Conservation (phyloP, 2,113 vertebrate species). For the Mungos mungo region DNA sequence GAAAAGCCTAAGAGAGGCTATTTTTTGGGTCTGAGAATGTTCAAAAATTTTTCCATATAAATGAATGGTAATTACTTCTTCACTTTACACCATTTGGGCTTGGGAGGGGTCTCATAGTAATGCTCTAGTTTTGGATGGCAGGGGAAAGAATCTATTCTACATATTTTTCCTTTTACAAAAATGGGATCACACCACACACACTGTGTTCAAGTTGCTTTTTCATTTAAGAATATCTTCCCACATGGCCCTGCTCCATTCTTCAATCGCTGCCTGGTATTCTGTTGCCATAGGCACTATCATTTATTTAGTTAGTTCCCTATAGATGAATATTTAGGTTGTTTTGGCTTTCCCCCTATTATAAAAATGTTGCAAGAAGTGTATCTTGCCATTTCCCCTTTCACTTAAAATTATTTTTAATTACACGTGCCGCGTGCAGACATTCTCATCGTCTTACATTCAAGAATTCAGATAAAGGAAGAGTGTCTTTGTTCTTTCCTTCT, state of each 20-base stretch:
- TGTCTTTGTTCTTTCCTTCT: background rate
- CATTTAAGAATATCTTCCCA: background rate
- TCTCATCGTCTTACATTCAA: background rate
- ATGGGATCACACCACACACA: background rate
- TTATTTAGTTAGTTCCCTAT: slow-evolving; percentile 6
- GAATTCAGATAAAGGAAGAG: slow-evolving; percentile 7
- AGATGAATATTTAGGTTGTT: slow-evolving; percentile 38
- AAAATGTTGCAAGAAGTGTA: background rate
- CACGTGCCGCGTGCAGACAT: background rate
- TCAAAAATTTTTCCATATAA: background rate
- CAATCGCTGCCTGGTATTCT: background rate
- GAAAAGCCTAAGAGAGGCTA: background rate
- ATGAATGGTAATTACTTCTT: background rate
- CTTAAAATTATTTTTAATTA: slow-evolving; percentile 63
- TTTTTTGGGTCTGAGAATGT: background rate
- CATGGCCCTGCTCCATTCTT: background rate
- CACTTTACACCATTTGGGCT: background rate
- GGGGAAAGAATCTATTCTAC: background rate
- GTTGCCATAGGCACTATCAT: slow-evolving; percentile 58
- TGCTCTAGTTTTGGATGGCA: background rate
- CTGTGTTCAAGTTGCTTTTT: background rate
- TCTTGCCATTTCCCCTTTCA: background rate
- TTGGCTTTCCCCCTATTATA: background rate
- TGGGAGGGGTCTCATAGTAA: background rate
- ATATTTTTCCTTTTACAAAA: background rate